A percentile compares a stretch with the other conserved stretches of the same genome.
phyloP scores from a whole-genome alignment of 2,797 vertebrate species.

The Sebastes trivittatus region DNA sequence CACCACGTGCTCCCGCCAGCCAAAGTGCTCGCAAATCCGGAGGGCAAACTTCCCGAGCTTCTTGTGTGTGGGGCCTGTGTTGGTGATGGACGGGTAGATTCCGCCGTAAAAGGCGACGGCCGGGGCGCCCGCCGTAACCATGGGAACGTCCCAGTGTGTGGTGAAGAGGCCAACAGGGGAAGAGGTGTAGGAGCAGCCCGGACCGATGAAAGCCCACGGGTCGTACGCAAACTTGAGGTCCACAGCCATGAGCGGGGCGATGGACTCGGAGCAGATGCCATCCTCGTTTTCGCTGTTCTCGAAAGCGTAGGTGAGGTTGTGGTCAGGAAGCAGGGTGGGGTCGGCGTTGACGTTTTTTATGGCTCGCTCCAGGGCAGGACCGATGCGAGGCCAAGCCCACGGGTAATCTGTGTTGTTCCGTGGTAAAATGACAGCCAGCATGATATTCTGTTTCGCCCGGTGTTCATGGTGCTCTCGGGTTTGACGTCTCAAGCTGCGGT shows the following conservation, averaged over 20 bases:
- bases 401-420: constrained; percentile 87
- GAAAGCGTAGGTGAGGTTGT: constrained; percentile 79
- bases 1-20: constrained; percentile 85
- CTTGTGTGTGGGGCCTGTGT: constrained; percentile 89
- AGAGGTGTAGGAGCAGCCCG: constrained; percentile 90
- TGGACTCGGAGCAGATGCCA: constrained; percentile 88
- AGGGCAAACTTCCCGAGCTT: constrained; percentile 89
- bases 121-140: constrained; percentile 90
- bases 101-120: constrained; percentile 85
- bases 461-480: constrained; percentile 11
- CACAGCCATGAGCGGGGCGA: constrained; percentile 88
- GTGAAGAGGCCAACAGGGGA: constrained; percentile 90
- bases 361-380: constrained; percentile 86
- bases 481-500: neutral
- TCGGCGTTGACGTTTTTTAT: constrained; percentile 75
- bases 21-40: constrained; percentile 85
- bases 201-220: constrained; percentile 90
- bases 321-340: constrained; percentile 77
- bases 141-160: constrained; percentile 89
- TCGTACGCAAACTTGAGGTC: constrained; percentile 86
- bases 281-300: constrained; percentile 86
- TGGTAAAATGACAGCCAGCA: constrained; percentile 90
- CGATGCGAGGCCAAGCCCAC: constrained; percentile 94
- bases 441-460: constrained; percentile 70
- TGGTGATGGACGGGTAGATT: constrained; percentile 85